These are phyloP conservation scores for Stegastes partitus DNA, from an alignment of 2,113 vertebrate species.

Conservation along the genomic window DNA sequence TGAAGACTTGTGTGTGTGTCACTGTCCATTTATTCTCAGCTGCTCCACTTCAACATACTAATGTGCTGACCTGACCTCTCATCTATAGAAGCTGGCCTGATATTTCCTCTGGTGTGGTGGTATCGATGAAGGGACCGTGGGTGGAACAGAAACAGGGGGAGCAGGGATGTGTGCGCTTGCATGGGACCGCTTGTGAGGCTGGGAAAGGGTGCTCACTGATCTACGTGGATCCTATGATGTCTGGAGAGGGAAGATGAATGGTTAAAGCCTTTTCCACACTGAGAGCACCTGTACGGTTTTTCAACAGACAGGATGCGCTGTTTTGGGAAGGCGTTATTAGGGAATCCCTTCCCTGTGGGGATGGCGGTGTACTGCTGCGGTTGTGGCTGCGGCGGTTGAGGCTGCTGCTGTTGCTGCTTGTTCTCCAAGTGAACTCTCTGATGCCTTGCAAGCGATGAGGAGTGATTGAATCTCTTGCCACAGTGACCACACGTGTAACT, in stretches of 20 bases:
- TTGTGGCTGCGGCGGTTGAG: constrained; percentile 68
- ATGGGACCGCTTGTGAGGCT: constrained; percentile 4
- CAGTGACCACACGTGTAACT: constrained; percentile 85
- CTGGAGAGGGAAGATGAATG: constrained; percentile 87
- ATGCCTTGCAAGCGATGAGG: constrained; percentile 84
- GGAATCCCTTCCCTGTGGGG: constrained; percentile 79
- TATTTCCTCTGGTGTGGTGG: constrained; percentile 36
- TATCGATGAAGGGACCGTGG: constrained; percentile 52
- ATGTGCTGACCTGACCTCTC: constrained; percentile 47
- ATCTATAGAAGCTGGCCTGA: constrained; percentile 54
- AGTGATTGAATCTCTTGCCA: constrained; percentile 86
- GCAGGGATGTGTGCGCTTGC: constrained; percentile 11
- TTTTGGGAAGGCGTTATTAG: constrained; percentile 84
- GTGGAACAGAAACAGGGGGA: constrained; percentile 37
- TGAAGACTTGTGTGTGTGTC: constrained; percentile 46
- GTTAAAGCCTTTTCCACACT: constrained; percentile 88
- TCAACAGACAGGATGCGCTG: constrained; percentile 80
- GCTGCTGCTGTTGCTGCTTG: constrained; percentile 65
- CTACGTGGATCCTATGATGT: constrained; percentile 85
- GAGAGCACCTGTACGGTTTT: constrained; percentile 86
- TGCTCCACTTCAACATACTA: constrained; percentile 45
- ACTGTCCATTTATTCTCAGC: constrained; percentile 47
- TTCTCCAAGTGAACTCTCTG: constrained; percentile 86
- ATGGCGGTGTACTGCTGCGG: constrained; percentile 79
- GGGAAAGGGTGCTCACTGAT: constrained; percentile 70